Conservation (phyloP, 2,888 invertebrate genomes). For the Drosophila pseudotakahashii region DNA sequence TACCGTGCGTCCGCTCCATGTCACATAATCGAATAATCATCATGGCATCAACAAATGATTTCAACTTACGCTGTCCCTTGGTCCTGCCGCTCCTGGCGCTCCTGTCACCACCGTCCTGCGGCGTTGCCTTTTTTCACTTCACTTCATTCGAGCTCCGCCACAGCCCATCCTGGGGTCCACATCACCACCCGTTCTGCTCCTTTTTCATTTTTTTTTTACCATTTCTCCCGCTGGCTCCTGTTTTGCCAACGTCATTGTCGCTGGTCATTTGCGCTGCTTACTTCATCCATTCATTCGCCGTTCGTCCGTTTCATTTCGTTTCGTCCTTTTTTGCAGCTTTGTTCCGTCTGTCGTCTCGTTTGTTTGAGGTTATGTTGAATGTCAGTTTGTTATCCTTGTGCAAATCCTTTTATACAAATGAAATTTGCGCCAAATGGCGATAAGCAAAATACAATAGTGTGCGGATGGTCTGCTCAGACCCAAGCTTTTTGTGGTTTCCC, state of each 20-base stretch:
- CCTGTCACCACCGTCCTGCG: constrained; percentile 54
- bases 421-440: constrained; percentile 78
- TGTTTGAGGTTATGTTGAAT: constrained; percentile 81
- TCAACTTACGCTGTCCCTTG: constrained; percentile 57
- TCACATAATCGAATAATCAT: constrained; percentile 84
- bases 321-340: constrained; percentile 47
- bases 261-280: constrained; percentile 74
- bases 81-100: constrained; percentile 30
- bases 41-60: constrained; percentile 82
- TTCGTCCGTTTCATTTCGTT: constrained; percentile 33
- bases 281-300: constrained; percentile 40
- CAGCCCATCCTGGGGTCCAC: constrained; percentile 13
- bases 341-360: constrained; percentile 48
- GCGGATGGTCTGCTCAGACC: constrained; percentile 15
- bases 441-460: constrained; percentile 74
- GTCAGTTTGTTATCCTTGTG: constrained; percentile 81
- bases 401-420: constrained; percentile 82
- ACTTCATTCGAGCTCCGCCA: constrained; percentile 49
- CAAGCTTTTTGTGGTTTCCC: constrained; percentile 15
- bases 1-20: constrained; percentile 41
- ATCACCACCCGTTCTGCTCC: constrained; percentile 35
- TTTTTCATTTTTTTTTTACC: constrained; percentile 25
- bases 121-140: constrained; percentile 62
- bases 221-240: constrained; percentile 40
- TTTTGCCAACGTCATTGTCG: constrained; percentile 68